These are phyloP conservation scores for Cyprinodon diabolis DNA, from an alignment of 2,797 vertebrate genomes.

Conservation along the genomic window DNA sequence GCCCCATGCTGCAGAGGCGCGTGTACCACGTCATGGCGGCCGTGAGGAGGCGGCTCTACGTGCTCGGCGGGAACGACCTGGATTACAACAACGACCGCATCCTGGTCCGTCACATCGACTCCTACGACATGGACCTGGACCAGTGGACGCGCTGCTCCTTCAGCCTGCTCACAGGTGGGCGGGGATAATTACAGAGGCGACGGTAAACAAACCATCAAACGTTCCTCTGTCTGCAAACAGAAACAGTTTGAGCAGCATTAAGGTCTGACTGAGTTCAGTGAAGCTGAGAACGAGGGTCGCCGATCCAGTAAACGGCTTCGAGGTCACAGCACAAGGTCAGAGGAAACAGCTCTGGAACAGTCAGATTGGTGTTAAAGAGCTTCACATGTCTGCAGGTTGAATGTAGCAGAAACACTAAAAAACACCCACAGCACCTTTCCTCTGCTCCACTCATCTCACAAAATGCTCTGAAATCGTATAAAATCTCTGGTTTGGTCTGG, in stretches of 20 bases:
- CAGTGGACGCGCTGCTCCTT: conserved; percentile 96
- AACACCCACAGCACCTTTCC: too few species aligned
- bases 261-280: background rate
- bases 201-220: background rate
- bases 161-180: conserved; percentile 91
- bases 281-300: background rate
- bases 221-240: background rate
- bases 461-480: too few species aligned
- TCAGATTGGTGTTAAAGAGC: background rate
- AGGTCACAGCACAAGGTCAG: background rate
- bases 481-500: too few species aligned
- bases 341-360: background rate
- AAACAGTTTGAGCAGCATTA: background rate
- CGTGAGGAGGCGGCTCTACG: conserved; percentile 91
- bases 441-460: too few species aligned
- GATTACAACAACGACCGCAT: conserved; percentile 98
- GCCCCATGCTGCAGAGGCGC: conserved; percentile 94
- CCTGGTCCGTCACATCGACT: conserved; percentile 95
- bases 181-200: conserved; percentile 4
- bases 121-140: conserved; percentile 91
- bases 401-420: background rate
- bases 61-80: conserved; percentile 94
- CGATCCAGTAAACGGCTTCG: background rate
- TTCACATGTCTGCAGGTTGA: background rate
- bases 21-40: conserved; percentile 98